These are phyloP conservation scores for Ascaphus truei DNA, from an alignment of 2,113 vertebrate genomes.

Conservation along the genomic window DNA sequence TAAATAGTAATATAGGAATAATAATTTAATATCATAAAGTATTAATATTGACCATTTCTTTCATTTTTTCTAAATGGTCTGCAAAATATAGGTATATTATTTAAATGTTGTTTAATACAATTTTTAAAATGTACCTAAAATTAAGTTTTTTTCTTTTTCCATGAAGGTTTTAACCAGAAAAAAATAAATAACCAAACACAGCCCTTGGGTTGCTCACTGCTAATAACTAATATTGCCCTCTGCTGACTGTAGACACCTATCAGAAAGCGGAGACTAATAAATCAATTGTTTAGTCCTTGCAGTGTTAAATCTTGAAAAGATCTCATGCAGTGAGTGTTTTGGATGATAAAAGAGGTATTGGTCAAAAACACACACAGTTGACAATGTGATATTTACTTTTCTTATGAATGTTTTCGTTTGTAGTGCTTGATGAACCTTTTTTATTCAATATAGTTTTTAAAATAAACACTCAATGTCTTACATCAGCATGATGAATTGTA, in stretches of 20 bases:
- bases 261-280: constrained; percentile 41
- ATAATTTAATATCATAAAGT: too few species aligned
- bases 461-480: too few species aligned
- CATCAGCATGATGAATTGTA: too few species aligned
- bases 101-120: too few species aligned
- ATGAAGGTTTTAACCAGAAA: too few species aligned
- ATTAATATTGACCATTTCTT: too few species aligned
- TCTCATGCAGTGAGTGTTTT: constrained; percentile 33
- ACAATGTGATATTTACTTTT: constrained; percentile 36
- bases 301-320: constrained; percentile 32
- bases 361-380: constrained; percentile 29
- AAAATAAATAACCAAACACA: not conserved
- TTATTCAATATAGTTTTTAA: too few species aligned
- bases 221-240: constrained; percentile 23
- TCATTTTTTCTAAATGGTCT: too few species aligned
- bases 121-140: too few species aligned
- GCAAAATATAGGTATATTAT: too few species aligned
- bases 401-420: constrained; percentile 30
- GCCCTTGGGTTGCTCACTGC: constrained; percentile 6
- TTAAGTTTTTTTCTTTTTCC: too few species aligned
- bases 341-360: constrained; percentile 39
- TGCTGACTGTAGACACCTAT: not conserved
- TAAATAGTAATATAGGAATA: too few species aligned
- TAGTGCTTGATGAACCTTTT: constrained; percentile 12
- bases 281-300: constrained; percentile 32